Conservation (phyloP, 2,113 vertebrate species). For the Pogonocichla stellata region DNA sequence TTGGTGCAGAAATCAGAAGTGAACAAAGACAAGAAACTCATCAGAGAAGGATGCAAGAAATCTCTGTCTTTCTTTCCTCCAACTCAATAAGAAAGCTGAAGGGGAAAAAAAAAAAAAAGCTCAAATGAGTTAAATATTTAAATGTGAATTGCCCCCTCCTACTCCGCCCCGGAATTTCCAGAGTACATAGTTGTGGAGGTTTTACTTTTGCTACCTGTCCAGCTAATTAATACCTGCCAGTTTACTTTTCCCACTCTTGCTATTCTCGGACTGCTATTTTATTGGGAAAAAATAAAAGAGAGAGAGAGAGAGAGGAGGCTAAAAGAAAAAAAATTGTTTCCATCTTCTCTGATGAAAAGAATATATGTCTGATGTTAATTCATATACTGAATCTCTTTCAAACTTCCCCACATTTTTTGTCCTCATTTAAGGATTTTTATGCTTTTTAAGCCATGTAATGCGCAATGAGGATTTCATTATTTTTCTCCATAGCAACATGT, state of each 20-base stretch:
- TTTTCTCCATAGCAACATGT: not conserved
- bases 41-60: not conserved
- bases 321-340: not conserved
- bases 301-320: not conserved
- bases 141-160: not conserved
- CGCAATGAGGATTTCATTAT: not conserved
- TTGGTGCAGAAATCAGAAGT: not conserved
- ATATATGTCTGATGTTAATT: not conserved
- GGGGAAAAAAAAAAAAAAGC: not conserved
- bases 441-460: not conserved
- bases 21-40: not conserved
- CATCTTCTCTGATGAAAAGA: not conserved
- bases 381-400: not conserved
- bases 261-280: slow-evolving; percentile 1
- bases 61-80: not conserved
- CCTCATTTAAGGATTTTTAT: not conserved
- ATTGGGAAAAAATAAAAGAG: not conserved
- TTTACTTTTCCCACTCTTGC: slow-evolving; percentile 40
- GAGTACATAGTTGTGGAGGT: not conserved
- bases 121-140: not conserved
- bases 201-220: slow-evolving; percentile 7
- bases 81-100: not conserved
- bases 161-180: not conserved
- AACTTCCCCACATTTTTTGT: not conserved
- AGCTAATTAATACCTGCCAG: slow-evolving; percentile 59